Conservation (phyloP, 1,140 invertebrate species). For the Drosophila micromelanica region DNA sequence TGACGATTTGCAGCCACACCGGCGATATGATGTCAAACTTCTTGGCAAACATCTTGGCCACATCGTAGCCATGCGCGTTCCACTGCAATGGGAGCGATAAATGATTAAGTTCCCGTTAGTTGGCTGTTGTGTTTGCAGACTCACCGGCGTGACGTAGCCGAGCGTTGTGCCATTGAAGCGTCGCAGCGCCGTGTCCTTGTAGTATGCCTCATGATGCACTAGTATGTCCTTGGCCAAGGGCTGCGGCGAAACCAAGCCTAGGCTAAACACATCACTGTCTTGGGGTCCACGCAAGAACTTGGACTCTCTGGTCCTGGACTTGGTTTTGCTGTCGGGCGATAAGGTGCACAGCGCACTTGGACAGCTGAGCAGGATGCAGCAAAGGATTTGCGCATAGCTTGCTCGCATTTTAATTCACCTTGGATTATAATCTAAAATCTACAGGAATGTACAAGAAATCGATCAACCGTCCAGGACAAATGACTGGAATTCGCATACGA, state of each 20-base stretch:
- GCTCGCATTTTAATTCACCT: constrained; percentile 40
- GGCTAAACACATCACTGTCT: constrained; percentile 88
- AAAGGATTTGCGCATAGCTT: constrained; percentile 25
- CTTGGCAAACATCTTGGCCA: constrained; percentile 94
- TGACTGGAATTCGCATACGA: not conserved
- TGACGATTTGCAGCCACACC: constrained; percentile 95
- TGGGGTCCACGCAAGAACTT: constrained; percentile 87
- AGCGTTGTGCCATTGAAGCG: constrained; percentile 90
- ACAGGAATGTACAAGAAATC: not conserved
- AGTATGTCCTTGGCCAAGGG: constrained; percentile 90
- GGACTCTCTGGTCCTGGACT: constrained; percentile 81
- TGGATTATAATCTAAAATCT: not conserved
- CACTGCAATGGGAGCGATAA: constrained; percentile 88
- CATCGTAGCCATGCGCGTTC: constrained; percentile 97
- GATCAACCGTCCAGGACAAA: not conserved
- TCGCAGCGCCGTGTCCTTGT: constrained; percentile 87
- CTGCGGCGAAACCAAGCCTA: constrained; percentile 88
- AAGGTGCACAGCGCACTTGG: constrained; percentile 78
- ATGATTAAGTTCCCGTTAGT: not conserved
- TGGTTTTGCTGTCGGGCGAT: constrained; percentile 85
- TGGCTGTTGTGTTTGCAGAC: constrained; percentile 59
- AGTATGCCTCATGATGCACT: constrained; percentile 90
- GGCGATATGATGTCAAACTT: constrained; percentile 97
- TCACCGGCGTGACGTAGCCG: constrained; percentile 96
- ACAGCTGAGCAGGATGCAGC: constrained; percentile 35